Base-by-base conservation (phyloP, 1,140 invertebrate genomes). In the Tetragnatha versicolor region DNA sequence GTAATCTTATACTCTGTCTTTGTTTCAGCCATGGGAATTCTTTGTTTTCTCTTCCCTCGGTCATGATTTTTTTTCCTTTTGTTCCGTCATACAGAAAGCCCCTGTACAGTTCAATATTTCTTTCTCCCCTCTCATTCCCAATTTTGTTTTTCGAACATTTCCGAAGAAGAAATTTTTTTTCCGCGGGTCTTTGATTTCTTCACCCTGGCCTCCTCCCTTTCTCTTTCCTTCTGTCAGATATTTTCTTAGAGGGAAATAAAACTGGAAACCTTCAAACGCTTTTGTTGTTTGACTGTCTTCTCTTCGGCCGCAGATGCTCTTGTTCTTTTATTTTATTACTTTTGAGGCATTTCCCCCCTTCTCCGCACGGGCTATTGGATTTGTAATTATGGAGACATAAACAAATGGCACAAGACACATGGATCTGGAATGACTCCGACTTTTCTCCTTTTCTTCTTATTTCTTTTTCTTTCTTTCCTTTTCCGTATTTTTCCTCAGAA, bases 171-270 rank as follows among this genome's bases (percentile, higher is more conserved):
- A n/a, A n/a, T n/a, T n/a, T n/a, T n/a, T n/a, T n/a, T n/a, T n/a
- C n/a, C 27, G 6, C n/a, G 1, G 14, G 35, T 53, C 31, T 69
- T 69, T 69, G 66, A 53, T 69, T 69, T 69, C 49, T 69, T 69
- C 31, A 37, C 31, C 31, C 47, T 53, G 47, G 10, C n/a, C n/a
- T 39, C 1, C 27, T 63, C 9, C 42, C 42, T 42, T 63, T 22
- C n/a, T 39, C 20, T n/a, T n/a, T n/a, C 63, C n/a, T 39, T 66
- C 63, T 66, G 45, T 25, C 22, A 22, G 66, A 69, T 69, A 69
- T 69, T 69, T 69, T 53, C 17, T 53, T 69, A 53, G 66, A 69
- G 27, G 47, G 49, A 69, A 39, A 69, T 69, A 69, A 69, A 69
- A 69, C 53, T 69, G 66, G 31, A 69, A 69, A 53, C 47, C 42